Evolutionary conservation across 2,797 vertebrate genomes (phyloP), one percentile per base, ranked within the genome.

Genomic region (Brachyrhaphis roseni): DNA sequence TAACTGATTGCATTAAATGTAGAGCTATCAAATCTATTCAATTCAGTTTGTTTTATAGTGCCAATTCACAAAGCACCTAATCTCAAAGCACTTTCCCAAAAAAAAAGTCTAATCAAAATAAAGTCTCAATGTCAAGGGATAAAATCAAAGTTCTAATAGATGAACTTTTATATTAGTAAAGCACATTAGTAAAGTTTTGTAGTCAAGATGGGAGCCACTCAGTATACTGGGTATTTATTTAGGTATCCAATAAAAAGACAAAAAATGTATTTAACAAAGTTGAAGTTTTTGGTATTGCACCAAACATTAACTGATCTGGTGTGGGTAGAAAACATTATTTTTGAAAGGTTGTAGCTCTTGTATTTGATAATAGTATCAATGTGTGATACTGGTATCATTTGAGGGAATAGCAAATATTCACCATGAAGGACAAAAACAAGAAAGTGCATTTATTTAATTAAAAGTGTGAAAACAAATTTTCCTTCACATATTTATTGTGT

Each of bases 1-100:
- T 62, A 55, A 26, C 64, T 66, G 15, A 62, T 34, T 62, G 34
- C 49, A n/a, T 84, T 23, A 74, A 39, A 80, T 72, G 34, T 45
- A 85, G 31, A 81, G 49, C 62, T 28, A 64, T 43, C 23, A 39
- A 15, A 53, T 53, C 51, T 53, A 53, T 53, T 26, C 20, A 26
- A 53, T 53, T 53, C 23, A 51, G 20, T 51, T 51, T 51, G 49
- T 23, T 51, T 23, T 51, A 51, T 51, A 51, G 1, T 51, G 20
- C 7, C 47, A 51, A 51, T 51, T 51, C 49, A 51, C 20, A 51
- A 51, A 51, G 20, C 49, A 51, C 8, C 20, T 51, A 8, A 8
- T 51, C 49, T 51, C 49, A 8, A 23, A 51, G 20, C 20, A 8
- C 49, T 51, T 51, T 8, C 1, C 12, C 45, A 2, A 23, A 20